A percentile compares a stretch with the other conserved stretches of the same genome.
Evolutionary conservation across 2,797 vertebrate genomes (phyloP).

Genomic region (Ispidina picta): DNA sequence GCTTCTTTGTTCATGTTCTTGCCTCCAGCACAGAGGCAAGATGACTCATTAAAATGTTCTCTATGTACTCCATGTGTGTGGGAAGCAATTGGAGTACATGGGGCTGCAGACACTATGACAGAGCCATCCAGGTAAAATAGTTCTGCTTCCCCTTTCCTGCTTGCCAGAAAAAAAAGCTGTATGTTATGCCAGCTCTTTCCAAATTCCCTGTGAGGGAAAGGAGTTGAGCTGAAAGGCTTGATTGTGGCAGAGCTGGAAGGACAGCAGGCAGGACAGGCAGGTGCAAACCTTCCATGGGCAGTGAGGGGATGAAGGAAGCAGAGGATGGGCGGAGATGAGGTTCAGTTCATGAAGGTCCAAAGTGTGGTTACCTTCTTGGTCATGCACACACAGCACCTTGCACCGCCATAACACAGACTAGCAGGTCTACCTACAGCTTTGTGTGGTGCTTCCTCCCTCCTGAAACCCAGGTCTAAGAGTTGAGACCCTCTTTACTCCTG

Average conservation of each 20-base stretch:
- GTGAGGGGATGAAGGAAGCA: fast-evolving
- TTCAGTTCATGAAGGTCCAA: not conserved
- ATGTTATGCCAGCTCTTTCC: not conserved
- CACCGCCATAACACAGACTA: not conserved
- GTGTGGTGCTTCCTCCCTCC: not conserved
- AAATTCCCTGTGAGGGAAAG: not conserved
- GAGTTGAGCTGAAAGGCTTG: not conserved
- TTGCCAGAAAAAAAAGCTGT: not conserved
- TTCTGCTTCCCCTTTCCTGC: not conserved
- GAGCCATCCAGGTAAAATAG: not conserved
- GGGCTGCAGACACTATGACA: not conserved
- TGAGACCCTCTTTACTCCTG: not conserved
- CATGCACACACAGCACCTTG: not conserved
- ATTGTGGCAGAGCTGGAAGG: not conserved
- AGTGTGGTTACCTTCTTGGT: not conserved
- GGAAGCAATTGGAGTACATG: not conserved
- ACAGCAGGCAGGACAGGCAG: not conserved
- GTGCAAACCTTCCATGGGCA: not conserved
- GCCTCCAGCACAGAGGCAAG: not conserved
- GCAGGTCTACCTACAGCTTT: not conserved
- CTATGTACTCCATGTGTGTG: not conserved
- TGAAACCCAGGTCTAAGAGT: not conserved
- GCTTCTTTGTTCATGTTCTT: not conserved
- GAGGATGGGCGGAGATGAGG: not conserved
- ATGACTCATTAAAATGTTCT: not conserved